Conservation (phyloP, 2,888 invertebrate species). For the Scaptomyza cyrtandrae region DNA sequence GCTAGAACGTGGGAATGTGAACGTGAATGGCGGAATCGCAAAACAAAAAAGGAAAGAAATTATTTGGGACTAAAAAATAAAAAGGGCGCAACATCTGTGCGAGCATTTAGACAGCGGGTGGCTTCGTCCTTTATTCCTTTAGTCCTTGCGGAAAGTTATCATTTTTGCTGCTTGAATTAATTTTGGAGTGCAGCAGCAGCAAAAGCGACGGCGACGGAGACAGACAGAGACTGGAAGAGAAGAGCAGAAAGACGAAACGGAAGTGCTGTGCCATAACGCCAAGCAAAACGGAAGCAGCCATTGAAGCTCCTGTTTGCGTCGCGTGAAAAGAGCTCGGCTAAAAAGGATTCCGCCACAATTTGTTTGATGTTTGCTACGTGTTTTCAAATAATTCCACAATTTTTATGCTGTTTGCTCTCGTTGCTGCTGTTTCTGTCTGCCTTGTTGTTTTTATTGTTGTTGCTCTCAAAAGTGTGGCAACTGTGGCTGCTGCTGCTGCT, state of each 20-base stretch:
- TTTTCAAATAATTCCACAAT: conserved; percentile 70
- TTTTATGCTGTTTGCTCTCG: conserved; percentile 50
- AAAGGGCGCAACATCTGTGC: conserved; percentile 59
- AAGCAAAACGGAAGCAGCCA: conserved; percentile 70
- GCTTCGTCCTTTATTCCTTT: conserved; percentile 8
- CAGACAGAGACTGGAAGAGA: background rate
- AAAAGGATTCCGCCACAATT: conserved; percentile 75
- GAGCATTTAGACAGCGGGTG: conserved; percentile 62
- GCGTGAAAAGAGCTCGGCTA: conserved; percentile 71
- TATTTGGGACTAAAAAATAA: conserved; percentile 1
- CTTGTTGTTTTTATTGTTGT: too few relatives aligned
- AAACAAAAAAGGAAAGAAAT: conserved; percentile 1
- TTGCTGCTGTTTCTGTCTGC: conserved; percentile 6
- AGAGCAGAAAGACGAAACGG: conserved; percentile 40
- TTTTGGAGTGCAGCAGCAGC: conserved; percentile 47
- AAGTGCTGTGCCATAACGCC: conserved; percentile 72
- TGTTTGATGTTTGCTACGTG: conserved; percentile 79
- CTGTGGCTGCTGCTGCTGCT: conserved; percentile 34
- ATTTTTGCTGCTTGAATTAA: conserved; percentile 77
- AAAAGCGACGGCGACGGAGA: conserved; percentile 1
- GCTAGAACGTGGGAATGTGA: conserved; percentile 25
- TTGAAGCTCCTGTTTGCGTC: conserved; percentile 54
- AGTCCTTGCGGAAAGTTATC: conserved; percentile 59
- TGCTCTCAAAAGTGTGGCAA: conserved; percentile 54
- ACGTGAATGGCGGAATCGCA: conserved; percentile 18